phyloP scores from a whole-genome alignment of 1,140 invertebrate species.

The Drosophila ficusphila region DNA sequence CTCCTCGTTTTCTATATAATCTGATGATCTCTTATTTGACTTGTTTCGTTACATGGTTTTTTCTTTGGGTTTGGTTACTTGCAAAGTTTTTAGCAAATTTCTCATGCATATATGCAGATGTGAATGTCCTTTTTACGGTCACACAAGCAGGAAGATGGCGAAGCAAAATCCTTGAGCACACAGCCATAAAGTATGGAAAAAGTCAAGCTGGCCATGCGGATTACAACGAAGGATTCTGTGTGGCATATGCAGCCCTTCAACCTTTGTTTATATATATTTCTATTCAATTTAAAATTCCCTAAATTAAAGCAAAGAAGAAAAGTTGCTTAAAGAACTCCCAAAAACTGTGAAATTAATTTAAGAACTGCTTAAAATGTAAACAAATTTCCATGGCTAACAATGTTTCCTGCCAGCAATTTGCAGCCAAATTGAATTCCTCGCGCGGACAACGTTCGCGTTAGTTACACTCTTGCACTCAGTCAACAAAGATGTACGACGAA shows the following conservation, averaged over 20 bases:
- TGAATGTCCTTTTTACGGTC: conserved; percentile 47
- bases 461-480: conserved; percentile 60
- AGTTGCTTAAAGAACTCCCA: background rate
- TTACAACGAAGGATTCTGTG: conserved; percentile 26
- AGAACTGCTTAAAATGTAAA: conserved; percentile 52
- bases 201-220: conserved; percentile 44
- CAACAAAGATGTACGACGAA: conserved; percentile 74
- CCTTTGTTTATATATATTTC: conserved; percentile 47
- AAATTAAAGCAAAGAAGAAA: conserved; percentile 24
- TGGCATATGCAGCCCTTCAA: conserved; percentile 53
- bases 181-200: conserved; percentile 30
- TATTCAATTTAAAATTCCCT: no score
- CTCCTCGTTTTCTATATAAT: conserved; percentile 19
- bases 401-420: conserved; percentile 42
- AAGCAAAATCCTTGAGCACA: conserved; percentile 21
- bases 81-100: conserved; percentile 29
- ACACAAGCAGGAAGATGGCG: conserved; percentile 4
- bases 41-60: conserved; percentile 23
- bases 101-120: conserved; percentile 69
- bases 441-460: conserved; percentile 48
- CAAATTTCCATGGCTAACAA: conserved; percentile 60
- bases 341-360: conserved; percentile 69
- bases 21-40: conserved; percentile 31
- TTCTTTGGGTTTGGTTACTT: conserved; percentile 12
- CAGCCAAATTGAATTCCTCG: conserved; percentile 72